Evolutionary conservation across 1,140 invertebrate genomes (phyloP).

Genomic region (Adelges cooleyi): DNA sequence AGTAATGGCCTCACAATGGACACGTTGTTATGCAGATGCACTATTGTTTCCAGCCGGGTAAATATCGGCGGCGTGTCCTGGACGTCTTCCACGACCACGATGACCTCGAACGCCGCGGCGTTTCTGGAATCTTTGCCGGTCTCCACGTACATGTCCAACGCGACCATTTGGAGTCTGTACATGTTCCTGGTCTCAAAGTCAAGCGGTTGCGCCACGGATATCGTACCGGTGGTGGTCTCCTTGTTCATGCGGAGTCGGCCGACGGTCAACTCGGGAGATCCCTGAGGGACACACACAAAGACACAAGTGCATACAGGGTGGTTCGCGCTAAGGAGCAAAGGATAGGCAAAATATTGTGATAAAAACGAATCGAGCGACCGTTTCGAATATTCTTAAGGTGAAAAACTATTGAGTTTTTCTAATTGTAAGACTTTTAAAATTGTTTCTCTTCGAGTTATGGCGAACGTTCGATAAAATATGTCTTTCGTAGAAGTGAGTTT

Average conservation of each 20-base stretch:
- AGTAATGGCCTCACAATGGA: conserved; percentile 13
- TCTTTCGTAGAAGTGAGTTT: too few species aligned
- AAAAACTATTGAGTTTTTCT: too few species aligned
- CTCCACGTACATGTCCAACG: conserved; percentile 73
- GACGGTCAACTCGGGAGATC: conserved; percentile 45
- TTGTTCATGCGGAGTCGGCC: conserved; percentile 32
- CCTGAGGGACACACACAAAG: conserved; percentile 42
- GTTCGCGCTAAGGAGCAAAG: too few species aligned
- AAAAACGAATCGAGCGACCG: too few species aligned
- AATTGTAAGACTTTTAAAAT: too few species aligned
- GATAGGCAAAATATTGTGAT: too few species aligned
- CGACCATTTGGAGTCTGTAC: conserved; percentile 66
- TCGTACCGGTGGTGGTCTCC: conserved; percentile 35
- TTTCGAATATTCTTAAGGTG: too few species aligned
- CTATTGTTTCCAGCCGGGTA: conserved; percentile 29
- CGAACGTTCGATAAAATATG: too few species aligned
- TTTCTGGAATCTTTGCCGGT: conserved; percentile 67
- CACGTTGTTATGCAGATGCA: conserved; percentile 25
- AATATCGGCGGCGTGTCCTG: conserved; percentile 79
- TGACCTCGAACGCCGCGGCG: conserved; percentile 64
- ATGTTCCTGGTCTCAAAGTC: conserved; percentile 78
- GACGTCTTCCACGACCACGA: conserved; percentile 69
- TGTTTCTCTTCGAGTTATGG: too few species aligned
- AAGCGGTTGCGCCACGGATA: conserved; percentile 42
- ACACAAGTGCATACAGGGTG: too few species aligned